Percentiles rank a stretch among this genome's conserved stretches.
These are phyloP conservation scores for Ladona fulva DNA, from an alignment of 1,140 invertebrate species.

Conservation along the genomic window DNA sequence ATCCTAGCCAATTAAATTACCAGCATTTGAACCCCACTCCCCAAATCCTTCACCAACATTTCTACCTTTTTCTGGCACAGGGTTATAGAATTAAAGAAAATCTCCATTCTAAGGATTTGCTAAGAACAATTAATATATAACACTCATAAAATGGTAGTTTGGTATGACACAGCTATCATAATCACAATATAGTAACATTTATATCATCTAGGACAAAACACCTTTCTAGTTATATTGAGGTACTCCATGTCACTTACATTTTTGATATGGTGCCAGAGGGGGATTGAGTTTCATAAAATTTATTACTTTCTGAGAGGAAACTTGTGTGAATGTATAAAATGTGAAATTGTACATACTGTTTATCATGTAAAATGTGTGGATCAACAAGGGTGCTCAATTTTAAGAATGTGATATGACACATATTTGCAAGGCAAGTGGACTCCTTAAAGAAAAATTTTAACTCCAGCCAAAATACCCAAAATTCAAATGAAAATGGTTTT, in stretches of 20 bases:
- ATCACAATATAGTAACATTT: conserved; percentile 8
- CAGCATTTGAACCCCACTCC: neutral
- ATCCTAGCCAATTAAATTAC: neutral
- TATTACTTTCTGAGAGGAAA: conserved; percentile 6
- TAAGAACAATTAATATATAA: conserved; percentile 11
- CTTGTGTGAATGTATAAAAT: neutral
- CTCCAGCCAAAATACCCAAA: no score
- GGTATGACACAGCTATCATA: conserved; percentile 4
- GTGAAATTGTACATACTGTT: conserved; percentile 1
- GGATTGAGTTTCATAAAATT: neutral
- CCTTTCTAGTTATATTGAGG: conserved; percentile 6
- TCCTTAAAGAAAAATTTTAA: neutral
- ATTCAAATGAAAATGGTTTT: no score
- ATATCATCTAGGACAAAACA: conserved; percentile 7
- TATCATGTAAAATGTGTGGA: neutral
- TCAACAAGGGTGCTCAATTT: conserved; percentile 4
- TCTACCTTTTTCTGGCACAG: neutral
- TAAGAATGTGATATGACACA: conserved; percentile 10
- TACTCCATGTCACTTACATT: neutral
- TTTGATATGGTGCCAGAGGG: conserved; percentile 7
- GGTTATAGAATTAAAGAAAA: neutral
- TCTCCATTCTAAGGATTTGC: neutral
- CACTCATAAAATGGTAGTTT: neutral
- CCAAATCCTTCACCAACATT: neutral
- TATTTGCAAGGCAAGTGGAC: neutral